These are phyloP conservation scores for Drosophila orosa DNA, from an alignment of 1,140 invertebrate species.

Conservation along the genomic window DNA sequence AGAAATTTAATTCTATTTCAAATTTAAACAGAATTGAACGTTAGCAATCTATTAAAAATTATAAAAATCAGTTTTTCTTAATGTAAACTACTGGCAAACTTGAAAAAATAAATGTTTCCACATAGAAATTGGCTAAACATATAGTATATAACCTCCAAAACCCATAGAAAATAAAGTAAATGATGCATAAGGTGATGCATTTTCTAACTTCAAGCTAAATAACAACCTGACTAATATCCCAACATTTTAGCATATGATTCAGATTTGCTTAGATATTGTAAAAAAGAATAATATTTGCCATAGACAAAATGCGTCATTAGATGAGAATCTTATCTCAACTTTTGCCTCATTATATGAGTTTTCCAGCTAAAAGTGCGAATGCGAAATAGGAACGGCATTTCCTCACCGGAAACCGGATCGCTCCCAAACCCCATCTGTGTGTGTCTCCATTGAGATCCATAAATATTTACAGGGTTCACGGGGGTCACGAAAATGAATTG, in stretches of 20 bases:
- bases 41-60: too few relatives aligned
- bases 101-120: too few relatives aligned
- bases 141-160: too few relatives aligned
- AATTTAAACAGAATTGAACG: too few relatives aligned
- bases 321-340: constrained; percentile 19
- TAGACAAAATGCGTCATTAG: background rate
- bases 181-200: background rate
- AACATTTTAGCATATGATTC: constrained; percentile 3
- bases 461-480: constrained; percentile 64
- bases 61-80: too few relatives aligned
- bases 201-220: background rate
- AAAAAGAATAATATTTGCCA: background rate
- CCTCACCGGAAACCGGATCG: constrained; percentile 26
- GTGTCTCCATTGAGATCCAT: constrained; percentile 53
- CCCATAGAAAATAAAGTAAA: too few relatives aligned
- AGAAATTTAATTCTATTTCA: too few relatives aligned
- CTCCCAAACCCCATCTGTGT: constrained; percentile 19
- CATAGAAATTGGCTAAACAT: too few relatives aligned
- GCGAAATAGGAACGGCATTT: constrained; percentile 34
- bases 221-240: background rate
- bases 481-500: constrained; percentile 39
- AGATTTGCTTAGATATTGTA: constrained; percentile 3
- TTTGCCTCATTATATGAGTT: constrained; percentile 3
- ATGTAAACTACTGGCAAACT: too few relatives aligned
- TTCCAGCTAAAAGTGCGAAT: constrained; percentile 17